Conservation (phyloP, 2,888 invertebrate species). For the Hecatera dysodea region DNA sequence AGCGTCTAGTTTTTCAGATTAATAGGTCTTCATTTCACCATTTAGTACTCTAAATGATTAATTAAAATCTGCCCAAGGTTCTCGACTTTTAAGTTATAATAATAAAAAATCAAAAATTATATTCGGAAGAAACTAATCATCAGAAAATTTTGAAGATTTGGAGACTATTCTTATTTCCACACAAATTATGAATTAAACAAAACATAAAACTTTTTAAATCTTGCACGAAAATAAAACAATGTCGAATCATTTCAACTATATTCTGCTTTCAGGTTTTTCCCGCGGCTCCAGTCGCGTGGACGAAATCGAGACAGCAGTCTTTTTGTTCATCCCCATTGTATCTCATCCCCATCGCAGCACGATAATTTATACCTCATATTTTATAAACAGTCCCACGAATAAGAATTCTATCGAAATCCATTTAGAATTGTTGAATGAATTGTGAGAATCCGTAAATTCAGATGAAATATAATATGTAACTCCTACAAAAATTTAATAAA, state of each 20-base stretch:
- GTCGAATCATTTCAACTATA: slow-evolving; percentile 39
- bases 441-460: background rate
- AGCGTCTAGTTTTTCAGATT: background rate
- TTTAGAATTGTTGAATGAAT: slow-evolving; percentile 7
- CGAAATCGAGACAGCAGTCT: slow-evolving; percentile 44
- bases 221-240: slow-evolving; percentile 50
- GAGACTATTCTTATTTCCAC: background rate
- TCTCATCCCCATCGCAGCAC: slow-evolving; percentile 37
- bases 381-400: slow-evolving; percentile 45
- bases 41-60: no score
- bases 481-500: no score
- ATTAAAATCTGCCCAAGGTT: no score
- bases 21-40: no score
- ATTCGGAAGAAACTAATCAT: no score
- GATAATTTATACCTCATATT: slow-evolving; percentile 52
- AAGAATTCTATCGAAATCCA: slow-evolving; percentile 28
- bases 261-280: slow-evolving; percentile 45
- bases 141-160: no score
- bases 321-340: slow-evolving; percentile 57
- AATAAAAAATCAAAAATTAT: no score
- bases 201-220: slow-evolving; percentile 19
- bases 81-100: background rate
- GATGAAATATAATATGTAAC: background rate
- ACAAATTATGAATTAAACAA: slow-evolving; percentile 18
- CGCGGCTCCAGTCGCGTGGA: slow-evolving; percentile 51